Evolutionary conservation across 2,113 vertebrate species (phyloP), one percentile per base, ranked within the genome.

Genomic region (Hucho hucho): DNA sequence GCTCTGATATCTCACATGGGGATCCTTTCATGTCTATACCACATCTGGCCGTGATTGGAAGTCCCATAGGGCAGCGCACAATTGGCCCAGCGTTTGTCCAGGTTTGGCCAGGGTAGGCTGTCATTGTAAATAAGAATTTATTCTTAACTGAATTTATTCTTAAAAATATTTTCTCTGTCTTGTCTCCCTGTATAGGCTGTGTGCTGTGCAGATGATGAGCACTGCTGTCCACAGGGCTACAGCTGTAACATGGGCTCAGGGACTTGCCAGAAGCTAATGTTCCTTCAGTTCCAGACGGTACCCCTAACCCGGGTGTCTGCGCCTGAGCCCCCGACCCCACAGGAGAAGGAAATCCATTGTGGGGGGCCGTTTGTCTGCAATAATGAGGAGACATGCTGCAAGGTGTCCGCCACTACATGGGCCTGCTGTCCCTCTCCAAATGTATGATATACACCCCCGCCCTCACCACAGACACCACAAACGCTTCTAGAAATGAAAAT

Each of bases 181-280:
- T 25, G 6, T 69, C 69, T 43, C 53, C 73, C 24, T 69, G 14
- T 56, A 46, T 81, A 93, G 92, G 92, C 88, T 1, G 82, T 86
- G 61, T 90, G 94, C 87, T 95, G 94, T 64, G 4, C 18, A 0
- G 93, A 94, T 56, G 79, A 80, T 59, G 16, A 87, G 79, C 92
- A 94, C 84, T 95, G 95, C 83, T 95, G 94, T 56, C 95, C 93
- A 0, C 72, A 80, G 13, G 94, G 92, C 75, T 95, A 91, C 84
- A 81, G 16, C 1, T 96, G 95, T 0, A 68, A 84, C 65, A 0
- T 69, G 0, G 12, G 14, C 29, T 82, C 79, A 0, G 86, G 13
- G 58, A 64, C 88, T 56, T 93, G 85, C 73, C 76, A 84, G 75
- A 90, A 84, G 76, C 13, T 75, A 26, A 65, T 77, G 74, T 13